Evolutionary conservation across 2,888 invertebrate species (phyloP).

Genomic region (Xanthorhoe spadicearia): DNA sequence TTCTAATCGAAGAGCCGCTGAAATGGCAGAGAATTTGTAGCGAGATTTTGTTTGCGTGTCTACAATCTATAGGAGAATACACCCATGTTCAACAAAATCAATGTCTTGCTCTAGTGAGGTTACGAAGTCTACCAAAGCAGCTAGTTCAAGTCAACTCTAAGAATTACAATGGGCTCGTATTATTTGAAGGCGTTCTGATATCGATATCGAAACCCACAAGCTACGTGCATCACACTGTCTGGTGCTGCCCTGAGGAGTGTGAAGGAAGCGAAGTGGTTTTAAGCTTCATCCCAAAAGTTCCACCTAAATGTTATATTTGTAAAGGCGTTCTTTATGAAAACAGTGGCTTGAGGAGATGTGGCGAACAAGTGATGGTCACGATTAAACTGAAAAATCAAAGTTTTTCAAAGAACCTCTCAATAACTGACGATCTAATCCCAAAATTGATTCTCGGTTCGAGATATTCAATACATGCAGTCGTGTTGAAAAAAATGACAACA

Average conservation of each 20-base stretch:
- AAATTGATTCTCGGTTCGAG: conserved; percentile 60
- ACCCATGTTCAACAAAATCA: conserved; percentile 58
- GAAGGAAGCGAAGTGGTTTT: conserved; percentile 73
- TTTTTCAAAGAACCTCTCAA: conserved; percentile 55
- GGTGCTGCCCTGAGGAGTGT: conserved; percentile 80
- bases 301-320: conserved; percentile 71
- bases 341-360: conserved; percentile 70
- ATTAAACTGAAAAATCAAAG: conserved; percentile 57
- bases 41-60: conserved; percentile 67
- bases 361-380: conserved; percentile 66
- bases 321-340: conserved; percentile 72
- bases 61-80: conserved; percentile 55
- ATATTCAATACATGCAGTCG: conserved; percentile 58
- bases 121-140: conserved; percentile 59
- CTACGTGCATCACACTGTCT: conserved; percentile 73
- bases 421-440: conserved; percentile 68
- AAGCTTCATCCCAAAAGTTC: conserved; percentile 67
- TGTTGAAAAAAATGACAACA: conserved; percentile 58
- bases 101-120: conserved; percentile 61
- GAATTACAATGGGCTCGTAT: conserved; percentile 58
- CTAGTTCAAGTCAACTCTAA: conserved; percentile 49
- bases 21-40: conserved; percentile 63
- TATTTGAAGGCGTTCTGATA: conserved; percentile 63
- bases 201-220: conserved; percentile 62
- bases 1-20: conserved; percentile 67